Conservation (phyloP, 2,113 vertebrate genomes). For the Girardinichthys multiradiatus region DNA sequence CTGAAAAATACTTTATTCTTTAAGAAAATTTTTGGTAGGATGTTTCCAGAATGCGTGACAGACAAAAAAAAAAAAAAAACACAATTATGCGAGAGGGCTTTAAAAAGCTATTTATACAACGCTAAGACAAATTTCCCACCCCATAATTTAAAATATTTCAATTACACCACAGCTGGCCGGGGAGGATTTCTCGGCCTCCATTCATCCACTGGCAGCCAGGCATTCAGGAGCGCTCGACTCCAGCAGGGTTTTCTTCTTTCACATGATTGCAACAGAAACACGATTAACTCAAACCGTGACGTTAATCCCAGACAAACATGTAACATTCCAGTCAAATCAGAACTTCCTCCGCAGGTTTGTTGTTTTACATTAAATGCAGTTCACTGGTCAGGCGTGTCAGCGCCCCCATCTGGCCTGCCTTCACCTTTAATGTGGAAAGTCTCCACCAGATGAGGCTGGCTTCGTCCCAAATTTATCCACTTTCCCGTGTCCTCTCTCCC, state of each 20-base stretch:
- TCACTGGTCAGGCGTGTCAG: neutral
- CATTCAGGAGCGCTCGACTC: constrained; percentile 33
- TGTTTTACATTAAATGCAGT: neutral
- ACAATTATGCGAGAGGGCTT: constrained; percentile 44
- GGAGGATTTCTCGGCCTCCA: constrained; percentile 16
- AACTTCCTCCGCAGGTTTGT: neutral
- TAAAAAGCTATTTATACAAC: constrained; percentile 54
- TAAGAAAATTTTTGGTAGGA: constrained; percentile 3
- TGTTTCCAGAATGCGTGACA: constrained; percentile 24
- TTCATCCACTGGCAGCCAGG: constrained; percentile 4
- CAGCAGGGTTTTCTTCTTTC: constrained; percentile 26
- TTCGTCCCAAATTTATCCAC: neutral
- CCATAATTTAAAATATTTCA: constrained; percentile 48
- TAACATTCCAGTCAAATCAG: neutral
- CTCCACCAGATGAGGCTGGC: neutral
- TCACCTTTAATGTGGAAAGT: neutral
- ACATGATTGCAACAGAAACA: constrained; percentile 44
- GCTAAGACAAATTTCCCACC: constrained; percentile 53
- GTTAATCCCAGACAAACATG: neutral
- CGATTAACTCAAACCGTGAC: constrained; percentile 39
- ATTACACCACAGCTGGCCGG: constrained; percentile 51
- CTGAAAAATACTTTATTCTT: constrained; percentile 51
- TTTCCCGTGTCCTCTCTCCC: neutral
- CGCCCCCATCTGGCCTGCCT: neutral
- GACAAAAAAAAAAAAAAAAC: constrained; percentile 3